phyloP scores from a whole-genome alignment of 2,113 vertebrate species.

The Elaphurus davidianus region DNA sequence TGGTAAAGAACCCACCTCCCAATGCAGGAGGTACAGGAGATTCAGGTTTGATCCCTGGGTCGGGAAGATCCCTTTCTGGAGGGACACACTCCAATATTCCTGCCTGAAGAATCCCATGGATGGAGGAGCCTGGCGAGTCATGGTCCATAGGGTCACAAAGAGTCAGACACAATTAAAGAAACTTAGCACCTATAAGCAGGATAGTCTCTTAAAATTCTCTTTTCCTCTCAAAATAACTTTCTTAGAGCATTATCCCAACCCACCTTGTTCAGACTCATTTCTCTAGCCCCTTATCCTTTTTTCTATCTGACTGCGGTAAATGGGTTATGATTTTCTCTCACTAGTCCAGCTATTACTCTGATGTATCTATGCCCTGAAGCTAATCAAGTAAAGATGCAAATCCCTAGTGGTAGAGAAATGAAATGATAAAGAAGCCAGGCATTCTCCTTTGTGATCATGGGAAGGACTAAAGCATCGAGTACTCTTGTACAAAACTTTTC shows the following conservation, averaged over 20 bases:
- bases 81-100: background rate
- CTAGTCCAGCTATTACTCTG: background rate
- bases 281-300: background rate
- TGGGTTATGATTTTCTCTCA: background rate
- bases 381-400: background rate
- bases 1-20: background rate
- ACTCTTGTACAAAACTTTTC: background rate
- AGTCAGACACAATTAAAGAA: background rate
- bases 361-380: background rate
- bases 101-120: background rate
- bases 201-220: background rate
- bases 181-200: background rate
- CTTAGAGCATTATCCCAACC: background rate
- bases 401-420: background rate
- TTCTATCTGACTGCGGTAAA: background rate
- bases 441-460: background rate
- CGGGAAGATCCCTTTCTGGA: background rate
- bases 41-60: background rate
- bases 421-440: background rate
- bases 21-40: background rate
- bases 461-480: background rate
- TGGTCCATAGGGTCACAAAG: background rate
- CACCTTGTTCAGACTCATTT: background rate
- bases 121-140: rapidly evolving
- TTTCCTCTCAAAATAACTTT: background rate